Conservation (phyloP, 2,888 invertebrate genomes). For the Mythimna lalbum region DNA sequence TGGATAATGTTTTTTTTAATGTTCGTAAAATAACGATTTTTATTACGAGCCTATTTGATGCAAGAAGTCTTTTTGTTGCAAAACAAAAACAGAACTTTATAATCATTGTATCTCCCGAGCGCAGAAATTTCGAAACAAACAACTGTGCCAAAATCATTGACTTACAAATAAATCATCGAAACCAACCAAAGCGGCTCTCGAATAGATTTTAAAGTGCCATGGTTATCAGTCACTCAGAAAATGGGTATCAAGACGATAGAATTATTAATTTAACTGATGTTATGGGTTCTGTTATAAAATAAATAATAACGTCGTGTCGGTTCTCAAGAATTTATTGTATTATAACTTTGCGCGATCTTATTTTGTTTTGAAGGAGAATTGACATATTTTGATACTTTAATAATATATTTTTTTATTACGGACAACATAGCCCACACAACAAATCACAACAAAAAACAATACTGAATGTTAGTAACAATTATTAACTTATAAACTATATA, state of each 20-base stretch:
- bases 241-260: conserved; percentile 65
- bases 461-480: too few relatives aligned
- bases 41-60: too few relatives aligned
- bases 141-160: too few relatives aligned
- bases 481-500: too few relatives aligned
- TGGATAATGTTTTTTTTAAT: too few relatives aligned
- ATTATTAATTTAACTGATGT: conserved; percentile 69
- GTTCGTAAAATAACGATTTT: too few relatives aligned
- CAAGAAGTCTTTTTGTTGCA: too few relatives aligned
- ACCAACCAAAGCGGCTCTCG: conserved; percentile 3
- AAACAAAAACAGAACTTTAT: too few relatives aligned
- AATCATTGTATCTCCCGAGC: too few relatives aligned
- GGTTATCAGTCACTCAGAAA: conserved; percentile 54
- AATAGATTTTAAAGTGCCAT: conserved; percentile 25
- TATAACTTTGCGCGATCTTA: conserved; percentile 75
- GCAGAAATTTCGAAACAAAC: neutral
- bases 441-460: too few relatives aligned
- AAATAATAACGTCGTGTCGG: conserved; percentile 75
- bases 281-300: conserved; percentile 69
- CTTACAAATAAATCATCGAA: conserved; percentile 4
- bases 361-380: conserved; percentile 61
- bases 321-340: conserved; percentile 77
- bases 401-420: too few relatives aligned
- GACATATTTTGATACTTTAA: conserved; percentile 44
- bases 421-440: too few relatives aligned